A percentile compares a stretch with the other conserved stretches of the same genome.
Evolutionary conservation across 2,797 vertebrate species (phyloP).

Genomic region (Cheracebus regulus): DNA sequence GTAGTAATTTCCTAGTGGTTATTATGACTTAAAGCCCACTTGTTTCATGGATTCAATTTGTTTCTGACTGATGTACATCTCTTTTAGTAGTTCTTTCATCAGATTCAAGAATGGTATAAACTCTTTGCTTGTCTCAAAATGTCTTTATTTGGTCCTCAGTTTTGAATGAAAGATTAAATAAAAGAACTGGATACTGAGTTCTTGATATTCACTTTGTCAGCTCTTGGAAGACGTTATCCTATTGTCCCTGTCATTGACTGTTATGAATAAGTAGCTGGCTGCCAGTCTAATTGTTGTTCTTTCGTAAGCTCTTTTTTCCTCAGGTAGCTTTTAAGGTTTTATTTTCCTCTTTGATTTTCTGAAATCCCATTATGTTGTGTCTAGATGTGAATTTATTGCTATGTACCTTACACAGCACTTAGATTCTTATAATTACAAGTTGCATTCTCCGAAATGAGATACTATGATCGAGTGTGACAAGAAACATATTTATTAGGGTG

Average conservation of each 20-base stretch:
- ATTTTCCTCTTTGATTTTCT: neutral
- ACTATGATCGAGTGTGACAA: neutral
- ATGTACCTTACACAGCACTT: neutral
- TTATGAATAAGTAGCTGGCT: neutral
- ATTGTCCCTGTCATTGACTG: neutral
- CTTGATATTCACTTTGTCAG: neutral
- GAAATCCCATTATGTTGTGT: neutral
- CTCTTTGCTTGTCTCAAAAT: neutral
- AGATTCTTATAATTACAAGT: neutral
- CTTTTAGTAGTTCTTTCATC: neutral
- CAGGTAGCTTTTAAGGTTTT: neutral
- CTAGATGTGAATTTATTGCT: neutral
- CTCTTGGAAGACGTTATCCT: neutral
- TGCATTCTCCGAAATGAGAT: neutral
- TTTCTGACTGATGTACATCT: neutral
- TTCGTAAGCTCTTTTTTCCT: neutral
- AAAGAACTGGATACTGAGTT: neutral
- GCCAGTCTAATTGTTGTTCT: neutral
- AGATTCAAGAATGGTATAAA: neutral
- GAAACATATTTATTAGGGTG: neutral
- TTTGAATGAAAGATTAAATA: neutral
- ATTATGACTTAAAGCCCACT: neutral
- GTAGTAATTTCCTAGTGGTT: neutral
- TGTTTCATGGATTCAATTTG: neutral
- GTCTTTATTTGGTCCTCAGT: neutral